phyloP scores from a whole-genome alignment of 1,140 invertebrate genomes.

The Matsumurasca onukii region DNA sequence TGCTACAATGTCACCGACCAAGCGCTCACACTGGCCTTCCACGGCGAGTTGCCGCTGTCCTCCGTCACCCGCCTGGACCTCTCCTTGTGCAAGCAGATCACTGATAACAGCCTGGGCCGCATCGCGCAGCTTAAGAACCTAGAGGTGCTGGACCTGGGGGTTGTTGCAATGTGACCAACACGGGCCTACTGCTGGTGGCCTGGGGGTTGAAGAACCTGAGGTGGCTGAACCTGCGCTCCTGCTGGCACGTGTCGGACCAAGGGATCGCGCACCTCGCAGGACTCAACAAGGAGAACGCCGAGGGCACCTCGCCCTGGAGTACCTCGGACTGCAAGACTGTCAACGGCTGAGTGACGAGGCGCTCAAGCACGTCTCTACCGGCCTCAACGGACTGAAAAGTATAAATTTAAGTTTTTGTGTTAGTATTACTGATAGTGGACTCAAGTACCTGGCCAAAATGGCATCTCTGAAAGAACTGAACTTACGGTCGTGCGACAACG shows the following conservation, averaged over 20 bases:
- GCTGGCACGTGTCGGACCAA: constrained; percentile 87
- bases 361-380: constrained; percentile 77
- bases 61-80: constrained; percentile 80
- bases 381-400: constrained; percentile 74
- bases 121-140: constrained; percentile 89
- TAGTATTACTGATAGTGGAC: constrained; percentile 85
- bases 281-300: constrained; percentile 60
- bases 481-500: constrained; percentile 89
- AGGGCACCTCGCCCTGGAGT: constrained; percentile 68
- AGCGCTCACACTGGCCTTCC: constrained; percentile 79
- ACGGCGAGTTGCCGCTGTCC: constrained; percentile 66
- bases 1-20: constrained; percentile 88
- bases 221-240: constrained; percentile 83
- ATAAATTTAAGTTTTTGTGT: constrained; percentile 95
- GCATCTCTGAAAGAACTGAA: constrained; percentile 82
- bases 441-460: constrained; percentile 87
- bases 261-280: constrained; percentile 87
- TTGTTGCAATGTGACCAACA: constrained; percentile 87
- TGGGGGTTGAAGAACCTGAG: constrained; percentile 83
- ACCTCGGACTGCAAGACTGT: constrained; percentile 90
- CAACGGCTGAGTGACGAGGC: constrained; percentile 91
- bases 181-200: constrained; percentile 78
- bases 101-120: constrained; percentile 76
- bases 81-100: constrained; percentile 92
- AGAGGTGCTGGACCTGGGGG: constrained; percentile 84